Conservation (phyloP, 2,113 vertebrate species). For the Hypanus sabinus region DNA sequence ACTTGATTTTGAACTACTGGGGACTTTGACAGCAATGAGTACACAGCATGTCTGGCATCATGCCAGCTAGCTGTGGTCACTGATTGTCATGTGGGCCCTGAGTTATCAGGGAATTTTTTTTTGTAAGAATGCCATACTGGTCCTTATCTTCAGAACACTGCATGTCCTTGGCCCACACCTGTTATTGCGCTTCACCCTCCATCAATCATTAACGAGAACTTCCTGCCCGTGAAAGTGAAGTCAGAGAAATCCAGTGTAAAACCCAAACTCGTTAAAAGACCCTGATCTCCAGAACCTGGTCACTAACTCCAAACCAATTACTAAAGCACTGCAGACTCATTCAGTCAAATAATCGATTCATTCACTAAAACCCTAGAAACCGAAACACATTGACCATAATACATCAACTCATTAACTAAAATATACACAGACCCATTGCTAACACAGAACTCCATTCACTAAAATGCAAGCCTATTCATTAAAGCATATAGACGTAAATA, state of each 20-base stretch:
- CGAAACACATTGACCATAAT: background rate
- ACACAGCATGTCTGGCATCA: background rate
- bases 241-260: background rate
- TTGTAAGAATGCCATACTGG: background rate
- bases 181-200: background rate
- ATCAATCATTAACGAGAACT: conserved; percentile 7
- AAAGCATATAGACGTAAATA: too few species aligned
- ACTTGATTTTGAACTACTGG: too few species aligned
- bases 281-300: background rate
- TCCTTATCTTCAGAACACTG: background rate
- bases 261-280: background rate
- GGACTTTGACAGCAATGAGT: too few species aligned
- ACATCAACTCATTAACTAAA: background rate
- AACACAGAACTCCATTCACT: background rate
- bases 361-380: background rate
- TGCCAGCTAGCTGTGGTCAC: background rate
- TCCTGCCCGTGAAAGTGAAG: background rate
- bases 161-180: conserved; percentile 12
- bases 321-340: background rate
- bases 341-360: background rate
- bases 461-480: background rate
- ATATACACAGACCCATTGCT: background rate
- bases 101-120: background rate
- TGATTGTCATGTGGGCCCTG: background rate
- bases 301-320: background rate